Conservation (phyloP, 2,797 vertebrate species). For the Paratrypauchen microcephalus region DNA sequence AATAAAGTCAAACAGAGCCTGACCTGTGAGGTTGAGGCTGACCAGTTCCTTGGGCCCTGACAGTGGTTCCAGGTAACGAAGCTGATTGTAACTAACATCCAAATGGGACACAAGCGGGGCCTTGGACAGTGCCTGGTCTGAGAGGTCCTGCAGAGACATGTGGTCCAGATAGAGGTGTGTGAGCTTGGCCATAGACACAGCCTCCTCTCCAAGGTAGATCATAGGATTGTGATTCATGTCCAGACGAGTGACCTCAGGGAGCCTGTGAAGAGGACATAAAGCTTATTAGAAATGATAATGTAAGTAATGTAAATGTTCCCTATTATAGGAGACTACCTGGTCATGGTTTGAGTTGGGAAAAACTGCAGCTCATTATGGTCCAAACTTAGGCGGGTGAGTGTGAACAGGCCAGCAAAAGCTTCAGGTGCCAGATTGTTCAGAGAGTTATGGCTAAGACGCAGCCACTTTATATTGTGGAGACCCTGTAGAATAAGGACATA, state of each 20-base stretch:
- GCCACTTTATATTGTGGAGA: slow-evolving; percentile 81
- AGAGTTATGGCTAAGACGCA: slow-evolving; percentile 85
- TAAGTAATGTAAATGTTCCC: not conserved
- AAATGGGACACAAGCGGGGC: slow-evolving; percentile 79
- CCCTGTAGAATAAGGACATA: slow-evolving; percentile 67
- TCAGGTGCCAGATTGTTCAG: slow-evolving; percentile 86
- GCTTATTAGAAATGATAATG: not conserved
- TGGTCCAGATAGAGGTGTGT: slow-evolving; percentile 84
- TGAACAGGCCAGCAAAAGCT: slow-evolving; percentile 83
- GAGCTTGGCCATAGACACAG: slow-evolving; percentile 81
- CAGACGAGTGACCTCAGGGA: slow-evolving; percentile 72
- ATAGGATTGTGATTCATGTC: slow-evolving; percentile 89
- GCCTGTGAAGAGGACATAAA: slow-evolving; percentile 44
- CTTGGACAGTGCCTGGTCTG: slow-evolving; percentile 73
- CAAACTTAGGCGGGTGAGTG: slow-evolving; percentile 83
- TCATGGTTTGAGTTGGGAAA: slow-evolving; percentile 82
- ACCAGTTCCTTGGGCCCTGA: slow-evolving; percentile 62
- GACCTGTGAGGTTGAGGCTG: slow-evolving; percentile 79
- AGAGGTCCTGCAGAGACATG: slow-evolving; percentile 87
- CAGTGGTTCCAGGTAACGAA: slow-evolving; percentile 79
- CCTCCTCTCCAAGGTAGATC: slow-evolving; percentile 83
- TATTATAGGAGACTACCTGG: slow-evolving; percentile 58
- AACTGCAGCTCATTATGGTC: slow-evolving; percentile 92
- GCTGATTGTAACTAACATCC: slow-evolving; percentile 87
- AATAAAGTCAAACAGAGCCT: not conserved